Evolutionary conservation across 2,888 invertebrate species (phyloP), one percentile per base, ranked within the genome.

Genomic region (Empis stercorea): DNA sequence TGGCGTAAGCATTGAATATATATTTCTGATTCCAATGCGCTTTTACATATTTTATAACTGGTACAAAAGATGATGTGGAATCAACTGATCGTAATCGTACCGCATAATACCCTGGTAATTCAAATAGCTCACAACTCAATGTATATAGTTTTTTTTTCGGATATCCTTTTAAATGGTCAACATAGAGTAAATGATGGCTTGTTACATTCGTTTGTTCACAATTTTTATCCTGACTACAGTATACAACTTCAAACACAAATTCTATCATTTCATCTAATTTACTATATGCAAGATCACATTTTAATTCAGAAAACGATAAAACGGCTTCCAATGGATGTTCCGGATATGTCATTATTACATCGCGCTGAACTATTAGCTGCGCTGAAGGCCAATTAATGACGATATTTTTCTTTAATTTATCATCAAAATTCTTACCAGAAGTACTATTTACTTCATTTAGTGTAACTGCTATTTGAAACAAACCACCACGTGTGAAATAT

Each of bases 11-110:
- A 70, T 87, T 87, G 63, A 88, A 78, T 15, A 87, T 85, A 62
- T 85, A 89, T 61, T 86, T 81, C 54, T 85, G 81, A 45, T 86
- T 87, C 87, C 87, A 87, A 57, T 84, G 83, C 41, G 85, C 86
- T 45, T 56, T 62, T 7, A 68, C 55, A 47, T 63, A 58, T 2
- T 62, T 57, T 47, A 66, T 55, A 49, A 62, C 57, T 9, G 49
- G 73, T 40, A 81, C 78, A 44, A 80, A 75, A 2, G 74, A 75
- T 0, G 79, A 76, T 2, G 79, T 75, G 0, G 75, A 74, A 1
- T 76, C 71, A 4, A 81, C 76, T 0, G 87, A 84, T 34, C 82
- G 73, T 48, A 88, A 64, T 44, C 81, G 78, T 7, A 88, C 72
- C 0, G 84, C 81, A 62, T 88, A 88, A 66, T 84, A 84, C 1